Evolutionary conservation across 2,888 invertebrate species (phyloP), one percentile per base, ranked within the genome.

Genomic region (Agrochola macilenta): DNA sequence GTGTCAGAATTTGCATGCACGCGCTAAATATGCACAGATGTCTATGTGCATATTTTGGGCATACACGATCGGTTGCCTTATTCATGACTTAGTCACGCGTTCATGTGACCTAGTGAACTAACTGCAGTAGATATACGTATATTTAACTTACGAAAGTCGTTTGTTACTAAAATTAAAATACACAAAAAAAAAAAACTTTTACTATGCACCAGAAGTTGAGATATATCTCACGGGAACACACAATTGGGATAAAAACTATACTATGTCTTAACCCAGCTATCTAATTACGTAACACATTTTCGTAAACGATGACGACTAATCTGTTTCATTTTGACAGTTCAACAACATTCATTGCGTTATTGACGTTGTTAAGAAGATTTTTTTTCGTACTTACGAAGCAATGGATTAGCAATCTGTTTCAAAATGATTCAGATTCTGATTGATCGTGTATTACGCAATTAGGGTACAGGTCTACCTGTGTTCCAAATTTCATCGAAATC

Each of bases 1-100:
- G n/a, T 76, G 75, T 76, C 54, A 63, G n/a, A 64, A 75, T 63
- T 63, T 63, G n/a, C 63, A 75, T 75, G 43, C 14, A 7, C 2
- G 11, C 4, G 14, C 54, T 17, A 35, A 76, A 63, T 76, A 75
- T 64, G 14, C 74, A 39, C 14, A 30, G 2, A 35, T 49, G 5
- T n/a, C 5, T 52, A 46, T 68, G 43, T 63, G 54, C 61, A 63
- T 77, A 77, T 61, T 77, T 68, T 78, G 54, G 54, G 69, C 17
- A 9, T 35, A 23, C 35, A 5, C 23, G 3, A 78, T 61, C 2
- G 23, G 35, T 11, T 77, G n/a, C 52, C 7, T 77, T 68, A 63
- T 77, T 77, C 61, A 78, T 68, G 69, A 57, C 11, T 46, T 46
- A 2, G 0, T 78, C 17, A 35, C 4, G 30, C 12, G 17, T 17